phyloP scores from a whole-genome alignment of 1,140 invertebrate species.

The Drosophila nasuta region DNA sequence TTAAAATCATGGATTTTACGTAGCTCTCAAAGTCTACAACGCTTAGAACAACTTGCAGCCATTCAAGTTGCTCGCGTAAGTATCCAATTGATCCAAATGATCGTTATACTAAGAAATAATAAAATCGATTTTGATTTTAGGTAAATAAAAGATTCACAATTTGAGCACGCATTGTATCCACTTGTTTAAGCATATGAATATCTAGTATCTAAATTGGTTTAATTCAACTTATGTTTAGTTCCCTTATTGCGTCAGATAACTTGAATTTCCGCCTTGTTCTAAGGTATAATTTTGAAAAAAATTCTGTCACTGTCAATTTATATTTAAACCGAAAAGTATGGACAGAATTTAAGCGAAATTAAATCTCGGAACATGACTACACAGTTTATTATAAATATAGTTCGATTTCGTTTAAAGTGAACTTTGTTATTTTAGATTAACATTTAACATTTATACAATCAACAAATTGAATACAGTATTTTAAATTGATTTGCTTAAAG shows the following conservation, averaged over 20 bases:
- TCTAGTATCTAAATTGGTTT: conserved; percentile 14
- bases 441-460: conserved; percentile 37
- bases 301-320: not conserved
- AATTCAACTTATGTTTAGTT: conserved; percentile 51
- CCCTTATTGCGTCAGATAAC: conserved; percentile 83
- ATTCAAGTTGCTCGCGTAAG: conserved; percentile 78
- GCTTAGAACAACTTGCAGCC: conserved; percentile 79
- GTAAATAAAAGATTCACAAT: conserved; percentile 2
- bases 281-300: conserved; percentile 1
- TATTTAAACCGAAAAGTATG: too few species aligned
- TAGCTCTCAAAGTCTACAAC: conserved; percentile 54
- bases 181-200: not conserved
- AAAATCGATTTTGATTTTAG: not conserved
- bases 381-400: not conserved
- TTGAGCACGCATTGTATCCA: conserved; percentile 41
- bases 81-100: conserved; percentile 63
- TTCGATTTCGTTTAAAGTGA: not conserved
- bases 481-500: conserved; percentile 82
- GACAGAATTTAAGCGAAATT: not conserved
- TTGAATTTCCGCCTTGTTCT: conserved; percentile 43
- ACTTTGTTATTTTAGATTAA: conserved; percentile 10
- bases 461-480: conserved; percentile 53
- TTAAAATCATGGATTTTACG: conserved; percentile 68
- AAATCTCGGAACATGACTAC: not conserved
- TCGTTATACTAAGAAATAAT: conserved; percentile 12